phyloP scores from a whole-genome alignment of 2,888 invertebrate genomes.

The Lymantria dispar region DNA sequence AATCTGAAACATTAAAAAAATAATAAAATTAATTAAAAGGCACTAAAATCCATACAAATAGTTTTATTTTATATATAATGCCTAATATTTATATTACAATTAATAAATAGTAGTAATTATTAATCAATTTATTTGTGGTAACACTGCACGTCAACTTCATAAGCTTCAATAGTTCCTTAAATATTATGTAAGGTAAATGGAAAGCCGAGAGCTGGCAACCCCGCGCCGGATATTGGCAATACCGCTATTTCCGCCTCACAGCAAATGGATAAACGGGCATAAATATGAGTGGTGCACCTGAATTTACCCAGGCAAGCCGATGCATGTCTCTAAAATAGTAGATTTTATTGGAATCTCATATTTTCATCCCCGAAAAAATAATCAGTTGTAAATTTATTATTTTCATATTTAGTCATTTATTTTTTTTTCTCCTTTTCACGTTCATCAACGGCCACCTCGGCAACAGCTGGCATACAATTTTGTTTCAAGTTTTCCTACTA shows the following conservation, averaged over 20 bases:
- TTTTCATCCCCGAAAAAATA: not conserved
- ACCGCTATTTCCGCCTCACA: constrained; percentile 61
- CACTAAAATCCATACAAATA: too few species aligned
- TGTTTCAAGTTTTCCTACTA: too few species aligned
- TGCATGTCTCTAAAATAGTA: constrained; percentile 1
- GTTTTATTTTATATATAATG: too few species aligned
- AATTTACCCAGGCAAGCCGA: constrained; percentile 15
- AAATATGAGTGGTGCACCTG: constrained; percentile 25
- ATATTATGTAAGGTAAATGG: constrained; percentile 8
- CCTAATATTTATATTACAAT: too few species aligned
- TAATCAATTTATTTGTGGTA: not conserved
- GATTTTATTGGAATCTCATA: not conserved
- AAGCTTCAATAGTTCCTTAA: not conserved
- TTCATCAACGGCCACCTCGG: too few species aligned
- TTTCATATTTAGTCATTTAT: too few species aligned
- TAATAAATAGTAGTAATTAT: too few species aligned
- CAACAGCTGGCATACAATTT: too few species aligned
- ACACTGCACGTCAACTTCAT: not conserved
- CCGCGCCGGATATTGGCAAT: constrained; percentile 62
- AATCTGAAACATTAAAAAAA: too few species aligned
- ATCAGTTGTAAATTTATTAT: too few species aligned
- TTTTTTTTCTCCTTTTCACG: too few species aligned
- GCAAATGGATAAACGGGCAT: constrained; percentile 45
- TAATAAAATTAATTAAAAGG: too few species aligned
- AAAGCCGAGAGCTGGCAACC: constrained; percentile 16